Conservation (phyloP, 2,113 vertebrate species). For the Ifrita kowaldi region DNA sequence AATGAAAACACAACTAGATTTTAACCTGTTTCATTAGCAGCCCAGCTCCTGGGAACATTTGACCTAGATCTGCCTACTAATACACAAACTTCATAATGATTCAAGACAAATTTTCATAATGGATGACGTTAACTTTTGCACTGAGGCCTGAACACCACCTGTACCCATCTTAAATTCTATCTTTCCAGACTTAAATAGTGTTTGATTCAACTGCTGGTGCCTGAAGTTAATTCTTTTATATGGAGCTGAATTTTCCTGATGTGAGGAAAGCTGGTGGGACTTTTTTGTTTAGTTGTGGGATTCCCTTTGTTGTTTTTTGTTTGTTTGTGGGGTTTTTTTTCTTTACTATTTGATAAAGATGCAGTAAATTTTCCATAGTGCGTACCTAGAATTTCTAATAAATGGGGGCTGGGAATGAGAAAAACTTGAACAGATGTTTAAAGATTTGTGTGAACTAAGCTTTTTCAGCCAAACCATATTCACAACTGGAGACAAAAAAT, state of each 20-base stretch:
- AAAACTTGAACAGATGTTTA: constrained; percentile 1
- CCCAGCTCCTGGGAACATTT: constrained; percentile 2
- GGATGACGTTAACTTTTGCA: not conserved
- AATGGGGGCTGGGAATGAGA: not conserved
- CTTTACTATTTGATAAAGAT: not conserved
- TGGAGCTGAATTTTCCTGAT: not conserved
- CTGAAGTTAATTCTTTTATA: not conserved
- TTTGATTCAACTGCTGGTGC: not conserved
- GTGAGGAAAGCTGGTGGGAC: not conserved
- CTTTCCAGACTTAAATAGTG: not conserved
- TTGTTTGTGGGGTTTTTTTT: not conserved
- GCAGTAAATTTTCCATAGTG: not conserved
- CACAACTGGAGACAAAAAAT: not conserved
- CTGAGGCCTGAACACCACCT: not conserved
- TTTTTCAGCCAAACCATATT: not conserved
- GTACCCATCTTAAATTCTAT: not conserved
- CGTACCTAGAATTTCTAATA: not conserved
- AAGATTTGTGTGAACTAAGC: not conserved
- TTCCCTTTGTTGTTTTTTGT: not conserved
- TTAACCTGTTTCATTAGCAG: constrained; percentile 33
- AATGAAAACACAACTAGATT: not conserved
- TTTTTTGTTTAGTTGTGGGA: not conserved
- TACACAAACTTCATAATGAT: not conserved
- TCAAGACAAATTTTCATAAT: constrained; percentile 18
- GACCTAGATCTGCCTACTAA: constrained; percentile 36